Percentiles rank a stretch among this genome's conserved stretches.
Evolutionary conservation across 2,888 invertebrate species (phyloP).

Genomic region (Apeira syringaria): DNA sequence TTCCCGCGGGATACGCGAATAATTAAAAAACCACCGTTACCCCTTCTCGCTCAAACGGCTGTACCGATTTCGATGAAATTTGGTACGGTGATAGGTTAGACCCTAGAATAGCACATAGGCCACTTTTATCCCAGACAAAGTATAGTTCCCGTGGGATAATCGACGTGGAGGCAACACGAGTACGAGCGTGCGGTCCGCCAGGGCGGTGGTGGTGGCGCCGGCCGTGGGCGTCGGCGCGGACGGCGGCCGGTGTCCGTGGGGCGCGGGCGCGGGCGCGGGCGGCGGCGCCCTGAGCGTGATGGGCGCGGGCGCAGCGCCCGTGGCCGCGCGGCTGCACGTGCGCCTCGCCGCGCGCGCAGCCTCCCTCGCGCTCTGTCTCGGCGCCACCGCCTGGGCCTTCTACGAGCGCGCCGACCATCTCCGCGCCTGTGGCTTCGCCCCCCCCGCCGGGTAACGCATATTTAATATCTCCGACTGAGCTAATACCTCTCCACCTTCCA

Average conservation of each 20-base stretch:
- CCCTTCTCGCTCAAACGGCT: no score
- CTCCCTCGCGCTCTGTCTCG: neutral
- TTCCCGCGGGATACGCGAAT: no score
- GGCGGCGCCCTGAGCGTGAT: constrained; percentile 5
- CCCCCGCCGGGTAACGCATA: neutral
- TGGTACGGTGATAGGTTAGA: no score
- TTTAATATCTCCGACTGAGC: no score
- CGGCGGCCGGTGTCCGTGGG: neutral
- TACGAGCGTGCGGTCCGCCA: no score
- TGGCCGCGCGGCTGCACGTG: constrained; percentile 16
- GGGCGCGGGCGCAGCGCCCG: constrained; percentile 17
- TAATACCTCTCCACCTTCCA: no score
- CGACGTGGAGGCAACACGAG: no score
- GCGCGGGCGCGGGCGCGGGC: neutral
- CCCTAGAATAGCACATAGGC: no score
- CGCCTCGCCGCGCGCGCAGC: constrained; percentile 85
- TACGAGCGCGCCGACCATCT: neutral
- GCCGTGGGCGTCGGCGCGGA: neutral
- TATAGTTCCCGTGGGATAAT: no score
- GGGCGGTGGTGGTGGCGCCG: constrained; percentile 1
- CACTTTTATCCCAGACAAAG: no score
- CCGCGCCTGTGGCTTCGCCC: neutral
- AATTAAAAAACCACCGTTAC: no score
- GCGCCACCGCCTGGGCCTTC: constrained; percentile 2
- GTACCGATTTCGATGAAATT: no score